These are phyloP conservation scores for Mylabris phalerata DNA, from an alignment of 1,140 invertebrate species.

Conservation along the genomic window DNA sequence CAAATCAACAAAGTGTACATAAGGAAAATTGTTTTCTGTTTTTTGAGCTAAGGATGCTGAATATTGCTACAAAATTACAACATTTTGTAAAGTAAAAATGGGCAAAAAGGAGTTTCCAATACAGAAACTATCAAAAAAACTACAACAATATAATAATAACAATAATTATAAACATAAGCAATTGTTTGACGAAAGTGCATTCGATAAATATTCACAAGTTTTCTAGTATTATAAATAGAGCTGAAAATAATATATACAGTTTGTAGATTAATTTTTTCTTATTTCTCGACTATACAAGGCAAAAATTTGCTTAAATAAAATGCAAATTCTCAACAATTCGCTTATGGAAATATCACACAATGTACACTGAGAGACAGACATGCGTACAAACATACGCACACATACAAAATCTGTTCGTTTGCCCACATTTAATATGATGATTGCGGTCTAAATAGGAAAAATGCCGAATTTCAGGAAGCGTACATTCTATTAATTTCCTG, in stretches of 20 bases:
- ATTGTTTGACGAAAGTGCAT: slow-evolving; percentile 10
- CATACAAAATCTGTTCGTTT: too few relatives aligned
- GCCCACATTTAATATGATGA: too few relatives aligned
- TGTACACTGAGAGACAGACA: not conserved
- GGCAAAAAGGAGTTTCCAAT: not conserved
- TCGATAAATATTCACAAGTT: not conserved
- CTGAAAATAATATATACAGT: slow-evolving; percentile 1
- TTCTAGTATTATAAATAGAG: not conserved
- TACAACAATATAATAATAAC: too few relatives aligned
- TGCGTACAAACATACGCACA: too few relatives aligned
- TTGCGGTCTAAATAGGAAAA: too few relatives aligned
- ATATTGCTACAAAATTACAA: slow-evolving; percentile 22
- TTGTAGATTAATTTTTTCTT: not conserved
- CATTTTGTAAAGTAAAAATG: slow-evolving; percentile 21
- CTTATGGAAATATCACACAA: slow-evolving; percentile 18
- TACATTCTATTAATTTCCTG: slow-evolving; percentile 90
- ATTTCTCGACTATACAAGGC: slow-evolving; percentile 6
- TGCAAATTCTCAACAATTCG: slow-evolving; percentile 15
- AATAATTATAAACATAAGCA: slow-evolving; percentile 4
- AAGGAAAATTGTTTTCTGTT: too few relatives aligned
- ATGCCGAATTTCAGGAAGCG: slow-evolving; percentile 61
- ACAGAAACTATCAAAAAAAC: not conserved
- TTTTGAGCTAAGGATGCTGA: not conserved
- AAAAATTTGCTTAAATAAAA: slow-evolving; percentile 12
- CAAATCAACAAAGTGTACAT: too few relatives aligned